phyloP scores from a whole-genome alignment of 2,113 vertebrate species.

The Rhabdornis inornatus region DNA sequence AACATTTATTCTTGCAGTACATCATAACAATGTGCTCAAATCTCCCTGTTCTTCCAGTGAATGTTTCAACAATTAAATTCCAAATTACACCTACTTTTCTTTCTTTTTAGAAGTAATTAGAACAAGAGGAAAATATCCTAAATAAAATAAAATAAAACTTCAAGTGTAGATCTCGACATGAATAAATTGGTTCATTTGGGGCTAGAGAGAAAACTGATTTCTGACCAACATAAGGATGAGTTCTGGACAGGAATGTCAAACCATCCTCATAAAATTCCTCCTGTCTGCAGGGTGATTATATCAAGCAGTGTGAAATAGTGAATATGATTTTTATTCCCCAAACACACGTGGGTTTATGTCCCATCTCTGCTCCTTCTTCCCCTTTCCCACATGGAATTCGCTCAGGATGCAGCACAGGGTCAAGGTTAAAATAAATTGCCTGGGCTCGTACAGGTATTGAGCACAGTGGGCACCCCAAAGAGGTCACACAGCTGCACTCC shows the following conservation, averaged over 20 bases:
- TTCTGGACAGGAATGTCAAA: background rate
- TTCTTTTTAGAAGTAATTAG: background rate
- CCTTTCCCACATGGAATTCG: background rate
- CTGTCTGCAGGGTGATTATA: background rate
- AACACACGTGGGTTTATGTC: rapidly evolving
- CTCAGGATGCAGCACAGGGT: background rate
- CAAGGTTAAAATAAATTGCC: background rate
- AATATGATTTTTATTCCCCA: background rate
- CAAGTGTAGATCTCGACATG: background rate
- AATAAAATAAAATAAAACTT: background rate
- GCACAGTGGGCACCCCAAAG: rapidly evolving
- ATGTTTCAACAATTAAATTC: background rate
- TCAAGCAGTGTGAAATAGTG: background rate
- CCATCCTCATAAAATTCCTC: background rate
- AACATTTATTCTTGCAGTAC: background rate
- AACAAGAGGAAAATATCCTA: background rate
- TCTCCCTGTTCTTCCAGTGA: background rate
- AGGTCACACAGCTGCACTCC: background rate
- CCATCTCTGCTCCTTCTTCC: background rate
- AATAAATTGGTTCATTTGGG: background rate
- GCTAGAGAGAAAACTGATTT: background rate
- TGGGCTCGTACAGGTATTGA: rapidly evolving
- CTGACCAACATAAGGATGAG: background rate
- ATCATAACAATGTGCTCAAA: background rate
- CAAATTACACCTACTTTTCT: background rate